Evolutionary conservation across 2,797 vertebrate genomes (phyloP).

Genomic region (Micrastur ruficollis): DNA sequence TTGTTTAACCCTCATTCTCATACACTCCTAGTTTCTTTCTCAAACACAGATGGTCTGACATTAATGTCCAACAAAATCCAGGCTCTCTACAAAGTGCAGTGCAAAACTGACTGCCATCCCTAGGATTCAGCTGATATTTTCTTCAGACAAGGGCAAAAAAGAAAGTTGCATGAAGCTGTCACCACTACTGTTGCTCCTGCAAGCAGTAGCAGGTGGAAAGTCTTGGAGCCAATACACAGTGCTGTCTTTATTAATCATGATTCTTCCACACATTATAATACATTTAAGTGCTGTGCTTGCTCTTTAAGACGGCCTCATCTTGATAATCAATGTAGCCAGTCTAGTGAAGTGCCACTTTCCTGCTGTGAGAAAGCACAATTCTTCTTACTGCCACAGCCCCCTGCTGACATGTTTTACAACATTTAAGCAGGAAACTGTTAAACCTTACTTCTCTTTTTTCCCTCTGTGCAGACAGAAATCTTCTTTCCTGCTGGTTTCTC

Average conservation of each 20-base stretch:
- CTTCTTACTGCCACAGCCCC: constrained; percentile 34
- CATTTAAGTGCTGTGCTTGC: constrained; percentile 14
- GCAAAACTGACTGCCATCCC: not conserved
- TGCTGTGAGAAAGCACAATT: constrained; percentile 13
- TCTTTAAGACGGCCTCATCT: constrained; percentile 29
- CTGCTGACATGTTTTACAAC: constrained; percentile 58
- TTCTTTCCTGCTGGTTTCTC: constrained; percentile 52
- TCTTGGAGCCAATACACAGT: not conserved
- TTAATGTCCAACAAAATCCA: not conserved
- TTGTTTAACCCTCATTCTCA: constrained; percentile 49
- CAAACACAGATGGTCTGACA: constrained; percentile 1
- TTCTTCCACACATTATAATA: not conserved
- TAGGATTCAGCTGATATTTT: not conserved
- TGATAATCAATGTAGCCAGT: not conserved
- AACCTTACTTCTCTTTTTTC: constrained; percentile 54
- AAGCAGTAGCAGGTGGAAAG: not conserved
- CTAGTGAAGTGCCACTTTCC: constrained; percentile 16
- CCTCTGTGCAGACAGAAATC: constrained; percentile 31
- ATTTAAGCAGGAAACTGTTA: constrained; percentile 67
- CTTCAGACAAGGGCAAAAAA: not conserved
- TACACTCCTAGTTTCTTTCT: constrained; percentile 4
- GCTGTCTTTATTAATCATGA: not conserved
- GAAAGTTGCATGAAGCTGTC: not conserved
- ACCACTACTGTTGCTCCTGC: not conserved
- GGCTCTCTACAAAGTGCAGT: not conserved